Evolutionary conservation across 1,140 invertebrate species (phyloP).

Genomic region (Oryctes rhinoceros): DNA sequence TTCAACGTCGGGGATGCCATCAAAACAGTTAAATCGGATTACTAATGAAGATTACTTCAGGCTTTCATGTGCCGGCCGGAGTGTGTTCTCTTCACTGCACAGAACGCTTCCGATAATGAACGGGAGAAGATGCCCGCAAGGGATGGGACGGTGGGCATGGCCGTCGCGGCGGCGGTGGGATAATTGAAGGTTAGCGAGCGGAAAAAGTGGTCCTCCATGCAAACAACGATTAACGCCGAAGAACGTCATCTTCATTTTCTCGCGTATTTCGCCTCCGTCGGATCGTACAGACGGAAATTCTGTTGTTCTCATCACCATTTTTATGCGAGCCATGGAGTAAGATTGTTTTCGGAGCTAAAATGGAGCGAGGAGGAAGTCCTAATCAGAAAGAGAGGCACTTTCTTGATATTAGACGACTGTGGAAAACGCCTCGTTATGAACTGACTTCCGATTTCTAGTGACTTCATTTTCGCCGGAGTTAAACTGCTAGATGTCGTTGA

Average conservation of each 20-base stretch:
- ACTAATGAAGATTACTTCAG: constrained; percentile 32
- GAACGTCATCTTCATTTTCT: neutral
- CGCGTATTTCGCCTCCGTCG: neutral
- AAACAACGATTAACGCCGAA: constrained; percentile 12
- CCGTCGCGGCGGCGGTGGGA: neutral
- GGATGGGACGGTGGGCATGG: neutral
- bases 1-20: constrained; percentile 28
- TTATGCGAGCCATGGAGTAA: too few species aligned
- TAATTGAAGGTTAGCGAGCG: neutral
- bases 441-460: too few species aligned
- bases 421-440: too few species aligned
- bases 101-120: constrained; percentile 15
- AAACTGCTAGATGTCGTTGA: too few species aligned
- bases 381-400: neutral
- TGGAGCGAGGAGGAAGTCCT: too few species aligned
- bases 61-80: constrained; percentile 22
- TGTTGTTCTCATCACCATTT: neutral
- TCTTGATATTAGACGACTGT: too few species aligned
- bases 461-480: too few species aligned
- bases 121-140: neutral
- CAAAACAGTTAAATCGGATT: constrained; percentile 33
- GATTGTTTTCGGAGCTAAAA: too few species aligned
- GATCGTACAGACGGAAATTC: neutral
- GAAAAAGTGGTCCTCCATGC: constrained; percentile 3
- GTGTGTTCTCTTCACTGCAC: constrained; percentile 1